Percentiles rank a stretch among this genome's conserved stretches.
phyloP scores from a whole-genome alignment of 2,797 vertebrate species.

The Taeniopygia guttata region DNA sequence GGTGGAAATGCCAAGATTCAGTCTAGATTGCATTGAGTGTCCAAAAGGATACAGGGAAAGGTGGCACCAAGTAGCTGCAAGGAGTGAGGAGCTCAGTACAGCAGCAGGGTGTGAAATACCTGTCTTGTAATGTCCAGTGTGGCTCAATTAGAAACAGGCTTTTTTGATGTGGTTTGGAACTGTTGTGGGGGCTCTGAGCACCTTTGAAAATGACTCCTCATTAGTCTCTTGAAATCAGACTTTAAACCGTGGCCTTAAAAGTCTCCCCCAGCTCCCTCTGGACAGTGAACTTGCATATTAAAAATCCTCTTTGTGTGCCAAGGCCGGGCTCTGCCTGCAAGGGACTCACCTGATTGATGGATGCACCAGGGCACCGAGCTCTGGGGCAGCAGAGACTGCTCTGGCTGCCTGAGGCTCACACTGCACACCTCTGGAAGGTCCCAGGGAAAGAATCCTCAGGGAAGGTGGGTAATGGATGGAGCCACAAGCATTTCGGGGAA shows the following conservation, averaged over 20 bases:
- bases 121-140: not conserved
- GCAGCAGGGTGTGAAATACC: not conserved
- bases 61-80: not conserved
- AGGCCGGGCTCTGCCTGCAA: not conserved
- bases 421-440: not conserved
- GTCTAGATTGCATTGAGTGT: rapidly evolving
- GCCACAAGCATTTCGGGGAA: not conserved
- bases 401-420: not conserved
- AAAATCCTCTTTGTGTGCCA: not conserved
- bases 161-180: not conserved
- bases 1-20: not conserved
- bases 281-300: slow-evolving; percentile 17
- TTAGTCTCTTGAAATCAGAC: slow-evolving; percentile 22
- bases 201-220: slow-evolving; percentile 21
- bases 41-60: not conserved
- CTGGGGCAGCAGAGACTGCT: not conserved
- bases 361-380: not conserved
- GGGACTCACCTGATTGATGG: not conserved
- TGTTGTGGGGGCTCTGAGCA: not conserved
- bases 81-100: not conserved
- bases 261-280: slow-evolving; percentile 6
- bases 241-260: not conserved
- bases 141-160: not conserved
- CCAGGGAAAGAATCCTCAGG: not conserved
- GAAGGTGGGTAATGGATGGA: not conserved